A percentile compares a stretch with the other conserved stretches of the same genome.
phyloP scores from a whole-genome alignment of 2,888 invertebrate genomes.

The Clepsis dumicolana region DNA sequence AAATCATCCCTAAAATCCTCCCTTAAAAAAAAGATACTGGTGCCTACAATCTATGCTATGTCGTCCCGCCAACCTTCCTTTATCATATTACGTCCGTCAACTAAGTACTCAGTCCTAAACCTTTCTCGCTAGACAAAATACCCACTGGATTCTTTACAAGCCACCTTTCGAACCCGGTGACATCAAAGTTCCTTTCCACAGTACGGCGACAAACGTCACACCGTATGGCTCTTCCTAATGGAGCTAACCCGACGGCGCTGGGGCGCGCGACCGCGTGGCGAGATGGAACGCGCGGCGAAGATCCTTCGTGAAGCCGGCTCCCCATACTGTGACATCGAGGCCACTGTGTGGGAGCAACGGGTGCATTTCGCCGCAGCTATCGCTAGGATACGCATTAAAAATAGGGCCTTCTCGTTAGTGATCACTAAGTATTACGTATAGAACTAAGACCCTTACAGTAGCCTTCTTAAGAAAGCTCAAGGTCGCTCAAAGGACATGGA shows the following conservation, averaged over 20 bases:
- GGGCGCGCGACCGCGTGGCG: slow-evolving; percentile 69
- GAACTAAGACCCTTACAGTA: too few relatives aligned
- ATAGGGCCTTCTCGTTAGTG: slow-evolving; percentile 87
- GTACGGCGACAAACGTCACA: slow-evolving; percentile 65
- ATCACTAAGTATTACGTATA: too few relatives aligned
- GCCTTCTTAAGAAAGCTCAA: too few relatives aligned
- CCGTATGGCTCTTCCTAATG: slow-evolving; percentile 89
- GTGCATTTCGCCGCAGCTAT: slow-evolving; percentile 92
- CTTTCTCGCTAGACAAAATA: too few relatives aligned
- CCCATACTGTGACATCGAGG: slow-evolving; percentile 85
- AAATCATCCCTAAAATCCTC: too few relatives aligned
- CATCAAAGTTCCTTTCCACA: slow-evolving; percentile 46
- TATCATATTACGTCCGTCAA: too few relatives aligned
- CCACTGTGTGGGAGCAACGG: slow-evolving; percentile 87
- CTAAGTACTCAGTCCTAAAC: too few relatives aligned
- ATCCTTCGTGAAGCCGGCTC: slow-evolving; percentile 66
- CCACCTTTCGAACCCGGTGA: not conserved
- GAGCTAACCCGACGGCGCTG: slow-evolving; percentile 89
- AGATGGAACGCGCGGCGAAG: slow-evolving; percentile 61
- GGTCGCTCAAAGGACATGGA: too few relatives aligned
- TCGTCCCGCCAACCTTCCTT: too few relatives aligned
- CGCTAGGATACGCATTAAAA: slow-evolving; percentile 91
- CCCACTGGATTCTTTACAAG: too few relatives aligned
- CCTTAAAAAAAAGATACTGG: too few relatives aligned
- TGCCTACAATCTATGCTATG: too few relatives aligned